These are phyloP conservation scores for Tachycineta bicolor DNA, from an alignment of 2,113 vertebrate species.

Conservation along the genomic window DNA sequence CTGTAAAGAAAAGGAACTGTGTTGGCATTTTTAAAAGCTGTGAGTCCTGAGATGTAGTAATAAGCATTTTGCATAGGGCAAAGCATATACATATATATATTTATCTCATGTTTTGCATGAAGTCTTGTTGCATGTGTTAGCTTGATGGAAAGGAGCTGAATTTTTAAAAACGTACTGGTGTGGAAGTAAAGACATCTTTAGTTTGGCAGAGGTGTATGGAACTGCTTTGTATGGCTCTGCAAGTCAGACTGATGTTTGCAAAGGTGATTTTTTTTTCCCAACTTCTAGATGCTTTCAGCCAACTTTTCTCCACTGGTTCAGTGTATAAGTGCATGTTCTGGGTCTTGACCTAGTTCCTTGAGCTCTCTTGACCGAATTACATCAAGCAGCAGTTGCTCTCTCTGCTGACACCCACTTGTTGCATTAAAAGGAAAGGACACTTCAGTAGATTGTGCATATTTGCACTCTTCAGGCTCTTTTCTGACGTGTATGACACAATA, in stretches of 20 bases:
- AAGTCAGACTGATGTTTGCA: background rate
- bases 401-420: background rate
- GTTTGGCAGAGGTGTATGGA: background rate
- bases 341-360: background rate
- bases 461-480: background rate
- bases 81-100: background rate
- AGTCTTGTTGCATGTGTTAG: background rate
- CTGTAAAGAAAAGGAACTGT: background rate
- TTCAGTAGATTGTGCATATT: background rate
- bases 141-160: background rate
- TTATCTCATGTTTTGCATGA: background rate
- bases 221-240: background rate
- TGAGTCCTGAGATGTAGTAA: background rate
- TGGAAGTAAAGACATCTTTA: background rate
- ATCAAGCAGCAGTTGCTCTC: background rate
- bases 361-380: background rate
- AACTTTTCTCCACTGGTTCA: background rate
- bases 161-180: background rate
- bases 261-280: background rate
- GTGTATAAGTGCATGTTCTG: background rate
- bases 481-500: background rate
- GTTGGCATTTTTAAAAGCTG: background rate
- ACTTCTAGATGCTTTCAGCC: background rate
- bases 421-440: background rate
- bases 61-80: background rate